Base-by-base conservation (phyloP, 1,140 invertebrate species). In the Polypedilum vanderplanki region DNA sequence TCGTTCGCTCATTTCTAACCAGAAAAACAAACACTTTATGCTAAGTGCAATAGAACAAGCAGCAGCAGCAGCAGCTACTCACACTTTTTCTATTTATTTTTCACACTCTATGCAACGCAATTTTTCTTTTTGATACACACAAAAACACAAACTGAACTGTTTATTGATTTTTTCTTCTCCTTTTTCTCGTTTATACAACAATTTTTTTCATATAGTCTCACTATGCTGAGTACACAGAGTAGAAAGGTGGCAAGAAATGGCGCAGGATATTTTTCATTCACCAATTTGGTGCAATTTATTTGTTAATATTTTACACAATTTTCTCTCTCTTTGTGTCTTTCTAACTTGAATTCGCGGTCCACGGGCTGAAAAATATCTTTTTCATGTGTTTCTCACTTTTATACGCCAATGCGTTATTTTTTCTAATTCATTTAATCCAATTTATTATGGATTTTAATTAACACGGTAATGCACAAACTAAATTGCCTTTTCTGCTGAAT, bases 361-460 rank as follows among this genome's bases (percentile, higher is more conserved):
- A 10, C 15, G 8, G 12, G 15, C 46, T 57, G 12, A n/a, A 57
- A 57, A 57, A 57, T 57, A 15, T 15, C 0, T 46, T 57, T 57
- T n/a, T n/a, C n/a, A n/a, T 33, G 24, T 33, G 5, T 33, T 1
- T 33, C 24, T 33, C 24, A 33, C 24, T 33, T 33, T 33, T 33
- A 3, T 33, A 33, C 24, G 24, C 12, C 8, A 57, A 57, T 57
- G 46, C 46, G 46, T n/a, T 57, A 15, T n/a, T n/a, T n/a, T 57
- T 33, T 5, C 46, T 57, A 57, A 57, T 57, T n/a, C 12, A 57
- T 57, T 57, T 57, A 57, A 12, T 57, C 46, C 46, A 57, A 57
- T 57, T 57, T 15, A 57, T 57, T 57, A 57, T 57, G 46, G 46
- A 57, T 57, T 57, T 57, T 57, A 57, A 57, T 57, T 15, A 57